These are phyloP conservation scores for Diorhabda sublineata DNA, from an alignment of 1,140 invertebrate genomes.

Conservation along the genomic window DNA sequence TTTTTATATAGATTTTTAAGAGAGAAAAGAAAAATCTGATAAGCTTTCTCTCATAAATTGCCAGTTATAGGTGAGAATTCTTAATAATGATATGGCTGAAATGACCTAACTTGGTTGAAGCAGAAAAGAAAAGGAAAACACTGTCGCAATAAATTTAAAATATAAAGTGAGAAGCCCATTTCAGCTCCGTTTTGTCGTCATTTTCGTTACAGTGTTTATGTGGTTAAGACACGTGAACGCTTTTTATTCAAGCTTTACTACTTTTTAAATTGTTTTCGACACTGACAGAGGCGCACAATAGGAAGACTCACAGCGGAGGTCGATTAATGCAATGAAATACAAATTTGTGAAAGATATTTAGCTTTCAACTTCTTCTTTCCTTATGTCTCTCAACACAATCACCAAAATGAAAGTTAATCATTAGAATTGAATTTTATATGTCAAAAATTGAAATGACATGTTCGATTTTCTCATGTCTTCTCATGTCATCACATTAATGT, in stretches of 20 bases:
- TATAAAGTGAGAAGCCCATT: conserved; percentile 36
- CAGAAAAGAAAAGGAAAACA: conserved; percentile 32
- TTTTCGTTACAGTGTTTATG: conserved; percentile 37
- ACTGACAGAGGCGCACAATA: conserved; percentile 4
- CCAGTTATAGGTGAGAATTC: conserved; percentile 23
- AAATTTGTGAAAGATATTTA: background rate
- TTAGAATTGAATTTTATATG: too few species aligned
- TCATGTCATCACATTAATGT: too few species aligned
- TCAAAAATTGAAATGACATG: too few species aligned
- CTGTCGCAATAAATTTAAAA: conserved; percentile 36
- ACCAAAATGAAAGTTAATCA: too few species aligned
- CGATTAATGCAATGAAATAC: background rate
- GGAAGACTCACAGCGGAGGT: background rate
- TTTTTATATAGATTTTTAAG: background rate
- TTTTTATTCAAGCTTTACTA: conserved; percentile 22
- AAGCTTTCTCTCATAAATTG: conserved; percentile 28
- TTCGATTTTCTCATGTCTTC: too few species aligned
- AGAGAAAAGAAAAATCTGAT: conserved; percentile 18
- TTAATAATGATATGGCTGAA: conserved; percentile 21
- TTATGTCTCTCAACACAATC: background rate
- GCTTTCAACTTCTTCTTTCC: background rate
- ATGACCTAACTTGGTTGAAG: conserved; percentile 25
- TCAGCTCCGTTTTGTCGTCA: conserved; percentile 16
- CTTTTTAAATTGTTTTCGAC: conserved; percentile 5
- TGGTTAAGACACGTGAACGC: conserved; percentile 37